phyloP scores from a whole-genome alignment of 2,888 invertebrate species.

The Parnassius glacialis region DNA sequence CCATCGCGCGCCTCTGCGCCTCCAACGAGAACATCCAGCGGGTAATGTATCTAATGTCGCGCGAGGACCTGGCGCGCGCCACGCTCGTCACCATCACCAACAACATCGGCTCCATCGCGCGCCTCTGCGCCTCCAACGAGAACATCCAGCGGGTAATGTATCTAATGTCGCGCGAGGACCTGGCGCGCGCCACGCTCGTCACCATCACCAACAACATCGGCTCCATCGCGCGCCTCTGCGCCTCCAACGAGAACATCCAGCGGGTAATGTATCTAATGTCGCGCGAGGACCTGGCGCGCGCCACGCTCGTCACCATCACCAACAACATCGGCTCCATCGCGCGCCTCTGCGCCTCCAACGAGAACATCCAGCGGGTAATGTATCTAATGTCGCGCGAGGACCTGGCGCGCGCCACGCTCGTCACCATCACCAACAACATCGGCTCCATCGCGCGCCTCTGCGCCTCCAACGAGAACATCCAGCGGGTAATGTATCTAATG shows the following conservation, averaged over 20 bases:
- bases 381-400: constrained; percentile 68
- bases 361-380: constrained; percentile 87
- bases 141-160: too few relatives aligned
- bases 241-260: too few relatives aligned
- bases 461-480: too few relatives aligned
- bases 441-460: constrained; percentile 97
- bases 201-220: too few relatives aligned
- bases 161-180: constrained; percentile 92
- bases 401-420: constrained; percentile 92
- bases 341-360: constrained; percentile 94
- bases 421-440: constrained; percentile 97
- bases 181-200: constrained; percentile 87
- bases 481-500: too few relatives aligned
- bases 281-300: constrained; percentile 89
- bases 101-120: too few relatives aligned
- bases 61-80: too few relatives aligned
- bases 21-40: constrained; percentile 89
- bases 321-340: constrained; percentile 98
- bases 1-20: constrained; percentile 95
- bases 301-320: constrained; percentile 97
- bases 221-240: too few relatives aligned
- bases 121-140: too few relatives aligned
- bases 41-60: constrained; percentile 69
- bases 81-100: too few relatives aligned
- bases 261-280: constrained; percentile 66